Percentiles rank a stretch among this genome's conserved stretches.
These are phyloP conservation scores for Sinella curviseta DNA, from an alignment of 1,140 invertebrate species.

Conservation along the genomic window DNA sequence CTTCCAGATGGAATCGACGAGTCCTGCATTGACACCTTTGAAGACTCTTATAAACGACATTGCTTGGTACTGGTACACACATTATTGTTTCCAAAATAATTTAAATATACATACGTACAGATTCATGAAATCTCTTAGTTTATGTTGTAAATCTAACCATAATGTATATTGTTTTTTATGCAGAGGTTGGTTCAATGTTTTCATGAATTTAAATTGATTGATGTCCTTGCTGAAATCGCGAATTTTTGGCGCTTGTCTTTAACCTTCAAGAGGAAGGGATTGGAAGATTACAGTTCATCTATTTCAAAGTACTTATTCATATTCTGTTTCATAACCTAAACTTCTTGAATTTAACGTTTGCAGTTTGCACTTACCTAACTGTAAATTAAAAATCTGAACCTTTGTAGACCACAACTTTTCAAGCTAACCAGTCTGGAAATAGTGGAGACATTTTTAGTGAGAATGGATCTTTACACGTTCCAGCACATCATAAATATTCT, in stretches of 20 bases:
- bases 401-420: background rate
- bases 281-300: background rate
- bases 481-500: constrained; percentile 21
- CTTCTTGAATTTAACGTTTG: too few species aligned
- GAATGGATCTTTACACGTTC: constrained; percentile 23
- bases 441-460: background rate
- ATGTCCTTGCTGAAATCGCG: background rate
- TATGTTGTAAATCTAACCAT: too few species aligned
- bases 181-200: background rate
- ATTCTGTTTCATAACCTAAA: too few species aligned
- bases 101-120: background rate
- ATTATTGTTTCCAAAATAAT: too few species aligned
- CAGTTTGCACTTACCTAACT: background rate
- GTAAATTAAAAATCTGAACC: background rate
- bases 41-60: background rate
- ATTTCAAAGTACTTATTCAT: constrained; percentile 1
- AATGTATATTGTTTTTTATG: background rate
- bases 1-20: background rate
- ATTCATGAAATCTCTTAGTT: too few species aligned
- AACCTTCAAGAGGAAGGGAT: background rate
- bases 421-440: constrained; percentile 1
- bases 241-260: constrained; percentile 15
- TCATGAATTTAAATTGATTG: constrained; percentile 1
- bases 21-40: background rate
- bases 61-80: too few species aligned